Evolutionary conservation across 2,888 invertebrate genomes (phyloP).

Genomic region (Tachina lurida): DNA sequence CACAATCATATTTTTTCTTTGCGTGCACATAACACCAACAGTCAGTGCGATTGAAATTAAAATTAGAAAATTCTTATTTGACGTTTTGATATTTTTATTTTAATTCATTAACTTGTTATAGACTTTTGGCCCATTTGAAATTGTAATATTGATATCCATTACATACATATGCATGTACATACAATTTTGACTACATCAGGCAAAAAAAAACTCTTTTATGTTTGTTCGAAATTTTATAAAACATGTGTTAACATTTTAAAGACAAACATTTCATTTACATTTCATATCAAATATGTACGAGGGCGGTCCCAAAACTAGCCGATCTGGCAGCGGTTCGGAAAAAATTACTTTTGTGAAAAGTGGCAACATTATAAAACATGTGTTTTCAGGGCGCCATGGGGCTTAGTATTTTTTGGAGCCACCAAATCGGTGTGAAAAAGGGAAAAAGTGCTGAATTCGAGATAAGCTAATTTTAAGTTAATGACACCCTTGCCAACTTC

Average conservation of each 20-base stretch:
- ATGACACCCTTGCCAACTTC: no score
- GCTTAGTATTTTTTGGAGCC: no score
- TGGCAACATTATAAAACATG: no score
- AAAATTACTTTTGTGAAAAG: no score
- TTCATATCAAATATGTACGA: no score
- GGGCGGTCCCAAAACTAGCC: no score
- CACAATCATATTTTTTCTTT: constrained; percentile 16
- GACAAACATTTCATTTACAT: background rate
- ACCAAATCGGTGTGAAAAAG: no score
- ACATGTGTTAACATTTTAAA: background rate
- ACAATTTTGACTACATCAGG: constrained; percentile 68
- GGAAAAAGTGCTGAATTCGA: no score
- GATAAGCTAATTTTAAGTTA: no score
- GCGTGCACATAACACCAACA: constrained; percentile 2
- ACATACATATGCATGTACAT: constrained; percentile 36
- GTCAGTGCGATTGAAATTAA: background rate
- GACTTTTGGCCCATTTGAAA: constrained; percentile 83
- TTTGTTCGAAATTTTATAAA: background rate
- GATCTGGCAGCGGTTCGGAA: no score
- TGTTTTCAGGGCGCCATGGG: no score
- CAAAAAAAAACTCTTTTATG: constrained; percentile 25
- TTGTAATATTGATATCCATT: constrained; percentile 77
- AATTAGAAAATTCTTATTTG: background rate
- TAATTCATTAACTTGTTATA: constrained; percentile 76
- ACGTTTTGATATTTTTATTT: constrained; percentile 30